These are phyloP conservation scores for Proteles cristata DNA, from an alignment of 2,113 vertebrate species.

Conservation along the genomic window DNA sequence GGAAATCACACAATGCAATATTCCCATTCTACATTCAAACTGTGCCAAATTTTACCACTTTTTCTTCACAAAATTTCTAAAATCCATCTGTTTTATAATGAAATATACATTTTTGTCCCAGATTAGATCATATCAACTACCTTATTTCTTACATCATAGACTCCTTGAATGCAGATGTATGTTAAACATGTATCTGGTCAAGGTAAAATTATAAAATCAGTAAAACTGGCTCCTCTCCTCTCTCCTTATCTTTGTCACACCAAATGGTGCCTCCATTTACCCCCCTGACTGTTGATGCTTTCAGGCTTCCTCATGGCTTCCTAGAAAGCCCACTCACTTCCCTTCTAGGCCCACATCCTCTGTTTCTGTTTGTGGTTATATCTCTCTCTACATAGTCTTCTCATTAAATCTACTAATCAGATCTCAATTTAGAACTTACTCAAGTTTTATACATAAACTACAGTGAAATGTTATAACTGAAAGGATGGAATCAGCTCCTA, in stretches of 20 bases:
- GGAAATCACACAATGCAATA: conserved; percentile 38
- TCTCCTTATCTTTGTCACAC: neutral
- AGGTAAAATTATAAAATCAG: neutral
- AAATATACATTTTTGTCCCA: conserved; percentile 56
- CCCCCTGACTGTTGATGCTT: rapidly evolving
- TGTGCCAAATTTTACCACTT: conserved; percentile 49
- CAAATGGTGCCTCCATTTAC: neutral
- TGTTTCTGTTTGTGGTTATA: neutral
- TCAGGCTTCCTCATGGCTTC: neutral
- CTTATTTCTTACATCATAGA: conserved; percentile 24
- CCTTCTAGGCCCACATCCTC: neutral
- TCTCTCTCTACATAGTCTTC: neutral
- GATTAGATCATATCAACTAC: conserved; percentile 30
- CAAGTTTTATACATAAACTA: neutral
- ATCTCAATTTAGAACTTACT: neutral
- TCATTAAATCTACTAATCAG: neutral
- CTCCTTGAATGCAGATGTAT: neutral
- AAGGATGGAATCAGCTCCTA: neutral
- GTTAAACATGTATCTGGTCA: neutral
- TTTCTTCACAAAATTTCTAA: conserved; percentile 59
- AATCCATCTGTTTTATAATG: conserved; percentile 53
- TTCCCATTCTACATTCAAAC: conserved; percentile 46
- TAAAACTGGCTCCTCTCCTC: neutral
- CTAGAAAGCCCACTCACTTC: neutral
- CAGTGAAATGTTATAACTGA: neutral